phyloP scores from a whole-genome alignment of 2,113 vertebrate species.

The Ailurus styani region DNA sequence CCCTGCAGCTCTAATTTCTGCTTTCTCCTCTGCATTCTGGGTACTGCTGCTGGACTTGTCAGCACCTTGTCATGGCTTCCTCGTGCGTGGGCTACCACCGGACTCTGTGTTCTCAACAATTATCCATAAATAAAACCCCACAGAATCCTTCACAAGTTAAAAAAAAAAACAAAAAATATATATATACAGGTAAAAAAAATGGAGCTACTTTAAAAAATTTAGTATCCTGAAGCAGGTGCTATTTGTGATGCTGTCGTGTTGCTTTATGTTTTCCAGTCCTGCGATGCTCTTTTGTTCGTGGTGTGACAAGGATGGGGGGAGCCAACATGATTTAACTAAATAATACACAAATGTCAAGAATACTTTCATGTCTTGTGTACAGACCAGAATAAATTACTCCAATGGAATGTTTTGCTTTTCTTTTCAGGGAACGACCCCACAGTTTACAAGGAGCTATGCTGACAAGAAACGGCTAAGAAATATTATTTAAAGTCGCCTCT shows the following conservation, averaged over 20 bases:
- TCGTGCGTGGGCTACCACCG: slow-evolving; percentile 76
- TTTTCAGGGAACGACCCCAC: slow-evolving; percentile 41
- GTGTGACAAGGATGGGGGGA: neutral
- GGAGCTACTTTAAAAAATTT: slow-evolving; percentile 1
- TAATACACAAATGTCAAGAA: slow-evolving; percentile 58
- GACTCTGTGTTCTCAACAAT: slow-evolving; percentile 73
- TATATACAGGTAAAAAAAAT: slow-evolving; percentile 63
- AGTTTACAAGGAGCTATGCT: slow-evolving; percentile 46
- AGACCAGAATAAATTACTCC: slow-evolving; percentile 47
- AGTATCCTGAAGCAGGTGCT: slow-evolving; percentile 14
- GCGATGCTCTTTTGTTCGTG: slow-evolving; percentile 47
- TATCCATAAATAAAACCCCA: slow-evolving; percentile 40
- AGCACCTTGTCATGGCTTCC: slow-evolving; percentile 82
- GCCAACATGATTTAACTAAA: slow-evolving; percentile 47
- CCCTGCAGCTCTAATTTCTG: slow-evolving; percentile 78
- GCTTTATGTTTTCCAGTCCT: neutral
- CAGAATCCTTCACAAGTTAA: slow-evolving; percentile 48
- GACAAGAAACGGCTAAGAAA: slow-evolving; percentile 47
- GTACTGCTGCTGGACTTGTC: slow-evolving; percentile 80
- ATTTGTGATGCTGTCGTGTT: neutral
- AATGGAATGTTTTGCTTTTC: slow-evolving; percentile 50
- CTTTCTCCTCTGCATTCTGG: slow-evolving; percentile 78
- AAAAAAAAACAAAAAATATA: neutral
- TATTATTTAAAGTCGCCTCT: slow-evolving; percentile 56
- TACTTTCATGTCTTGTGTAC: slow-evolving; percentile 43